These are phyloP conservation scores for Myripristis jacobus DNA, from an alignment of 2,797 vertebrate species.

Conservation along the genomic window DNA sequence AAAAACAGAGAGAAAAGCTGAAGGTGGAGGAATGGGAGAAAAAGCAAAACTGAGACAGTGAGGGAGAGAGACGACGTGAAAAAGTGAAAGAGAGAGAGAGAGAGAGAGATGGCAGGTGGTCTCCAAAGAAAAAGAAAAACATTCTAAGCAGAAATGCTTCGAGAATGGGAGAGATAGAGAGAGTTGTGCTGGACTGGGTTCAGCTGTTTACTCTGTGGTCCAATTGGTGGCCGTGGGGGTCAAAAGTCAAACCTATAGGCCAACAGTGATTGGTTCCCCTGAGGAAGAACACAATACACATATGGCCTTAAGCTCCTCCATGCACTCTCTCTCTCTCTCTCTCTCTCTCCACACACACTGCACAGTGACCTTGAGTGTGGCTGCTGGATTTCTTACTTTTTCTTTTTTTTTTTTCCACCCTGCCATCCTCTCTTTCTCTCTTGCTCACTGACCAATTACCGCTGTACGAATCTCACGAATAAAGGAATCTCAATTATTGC, in stretches of 20 bases:
- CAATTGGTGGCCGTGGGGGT: constrained; percentile 62
- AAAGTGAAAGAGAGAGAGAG: not conserved
- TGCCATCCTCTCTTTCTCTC: constrained; percentile 23
- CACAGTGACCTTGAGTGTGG: constrained; percentile 69
- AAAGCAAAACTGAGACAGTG: too few species aligned
- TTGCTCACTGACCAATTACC: constrained; percentile 62
- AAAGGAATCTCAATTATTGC: constrained; percentile 55
- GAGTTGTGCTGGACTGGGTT: constrained; percentile 37
- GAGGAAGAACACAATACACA: constrained; percentile 67
- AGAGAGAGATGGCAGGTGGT: constrained; percentile 52
- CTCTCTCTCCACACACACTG: constrained; percentile 23
- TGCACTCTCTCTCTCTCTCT: constrained; percentile 44
- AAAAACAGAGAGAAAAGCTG: too few species aligned
- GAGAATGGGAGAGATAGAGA: constrained; percentile 12
- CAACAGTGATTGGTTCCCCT: constrained; percentile 76
- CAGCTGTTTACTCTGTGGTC: constrained; percentile 52
- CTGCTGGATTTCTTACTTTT: constrained; percentile 52
- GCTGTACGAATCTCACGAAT: constrained; percentile 55
- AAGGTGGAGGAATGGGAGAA: too few species aligned
- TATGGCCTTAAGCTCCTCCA: constrained; percentile 68
- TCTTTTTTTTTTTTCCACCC: constrained; percentile 32
- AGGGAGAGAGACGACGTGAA: too few species aligned
- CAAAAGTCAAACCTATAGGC: constrained; percentile 74
- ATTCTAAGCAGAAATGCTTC: constrained; percentile 27
- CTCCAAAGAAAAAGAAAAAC: constrained; percentile 53